These are phyloP conservation scores for Hirudo medicinalis DNA, from an alignment of 1,140 invertebrate genomes.

Conservation along the genomic window DNA sequence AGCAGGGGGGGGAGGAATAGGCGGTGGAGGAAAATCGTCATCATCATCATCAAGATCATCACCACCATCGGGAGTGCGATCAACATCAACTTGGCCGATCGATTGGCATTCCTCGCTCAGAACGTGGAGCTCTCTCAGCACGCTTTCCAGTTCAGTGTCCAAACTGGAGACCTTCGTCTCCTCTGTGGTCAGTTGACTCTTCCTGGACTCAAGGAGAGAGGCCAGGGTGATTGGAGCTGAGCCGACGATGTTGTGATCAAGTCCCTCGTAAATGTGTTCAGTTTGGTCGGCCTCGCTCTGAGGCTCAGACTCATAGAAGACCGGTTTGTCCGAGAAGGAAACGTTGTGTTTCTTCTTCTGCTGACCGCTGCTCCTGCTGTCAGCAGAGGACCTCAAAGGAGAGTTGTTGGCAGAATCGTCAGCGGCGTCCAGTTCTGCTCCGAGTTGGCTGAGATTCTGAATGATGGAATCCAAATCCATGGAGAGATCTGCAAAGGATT, in stretches of 20 bases:
- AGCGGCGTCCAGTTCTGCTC: not conserved
- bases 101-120: not conserved
- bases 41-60: constrained; percentile 9
- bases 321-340: not conserved
- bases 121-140: not conserved
- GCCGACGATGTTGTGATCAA: no score
- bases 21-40: not conserved
- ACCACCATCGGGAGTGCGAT: not conserved
- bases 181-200: no score
- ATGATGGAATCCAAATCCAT: constrained; percentile 13
- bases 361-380: not conserved
- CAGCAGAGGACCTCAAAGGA: not conserved
- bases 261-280: no score
- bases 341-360: not conserved
- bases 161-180: not conserved
- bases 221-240: no score
- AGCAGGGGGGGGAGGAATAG: not conserved
- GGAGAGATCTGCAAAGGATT: not conserved
- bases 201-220: no score
- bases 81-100: not conserved
- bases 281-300: no score
- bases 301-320: not conserved
- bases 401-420: not conserved
- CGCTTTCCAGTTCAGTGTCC: not conserved
- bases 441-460: not conserved